Percentiles rank a stretch among this genome's conserved stretches.
Evolutionary conservation across 2,797 vertebrate genomes (phyloP).

Genomic region (Heliangelus exortis): DNA sequence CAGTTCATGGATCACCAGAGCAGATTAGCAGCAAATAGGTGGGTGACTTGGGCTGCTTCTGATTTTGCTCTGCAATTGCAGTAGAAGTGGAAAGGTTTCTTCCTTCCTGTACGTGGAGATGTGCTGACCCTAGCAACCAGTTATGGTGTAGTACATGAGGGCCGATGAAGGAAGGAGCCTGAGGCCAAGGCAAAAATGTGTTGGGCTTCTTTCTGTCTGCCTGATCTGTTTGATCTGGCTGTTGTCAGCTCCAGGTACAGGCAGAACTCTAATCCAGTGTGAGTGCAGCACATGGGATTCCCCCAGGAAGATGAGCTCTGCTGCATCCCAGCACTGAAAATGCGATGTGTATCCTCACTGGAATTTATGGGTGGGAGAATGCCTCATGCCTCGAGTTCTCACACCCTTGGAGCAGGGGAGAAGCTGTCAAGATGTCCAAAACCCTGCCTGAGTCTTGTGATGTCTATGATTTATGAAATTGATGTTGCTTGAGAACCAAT

Average conservation of each 20-base stretch:
- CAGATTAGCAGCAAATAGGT: background rate
- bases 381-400: background rate
- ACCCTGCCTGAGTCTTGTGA: fast-evolving
- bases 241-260: background rate
- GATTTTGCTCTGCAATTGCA: background rate
- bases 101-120: fast-evolving
- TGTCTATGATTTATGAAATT: background rate
- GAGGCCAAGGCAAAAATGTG: background rate
- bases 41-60: background rate
- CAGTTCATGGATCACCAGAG: background rate
- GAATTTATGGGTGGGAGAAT: background rate
- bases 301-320: background rate
- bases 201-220: background rate
- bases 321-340: background rate
- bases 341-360: background rate
- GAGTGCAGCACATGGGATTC: background rate
- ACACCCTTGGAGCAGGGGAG: background rate
- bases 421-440: background rate
- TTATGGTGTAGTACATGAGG: background rate
- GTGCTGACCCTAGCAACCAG: background rate
- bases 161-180: background rate
- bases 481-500: background rate
- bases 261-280: fast-evolving
- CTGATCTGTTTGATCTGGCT: background rate
- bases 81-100: background rate